phyloP scores from a whole-genome alignment of 2,888 invertebrate species.

The Horisme vitalbata region DNA sequence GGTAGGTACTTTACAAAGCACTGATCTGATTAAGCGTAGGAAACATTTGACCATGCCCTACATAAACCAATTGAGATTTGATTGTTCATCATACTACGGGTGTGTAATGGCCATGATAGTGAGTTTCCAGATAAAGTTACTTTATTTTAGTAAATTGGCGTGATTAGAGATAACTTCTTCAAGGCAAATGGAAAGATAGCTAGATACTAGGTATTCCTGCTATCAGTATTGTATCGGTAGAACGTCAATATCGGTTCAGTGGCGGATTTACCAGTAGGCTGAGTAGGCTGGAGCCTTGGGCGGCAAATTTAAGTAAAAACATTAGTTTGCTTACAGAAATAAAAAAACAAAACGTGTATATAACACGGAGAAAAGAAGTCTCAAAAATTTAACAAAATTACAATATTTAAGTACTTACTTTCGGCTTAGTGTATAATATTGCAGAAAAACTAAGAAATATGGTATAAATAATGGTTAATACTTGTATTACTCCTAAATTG shows the following conservation, averaged over 20 bases:
- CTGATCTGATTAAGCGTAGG: conserved; percentile 1
- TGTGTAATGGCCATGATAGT: conserved; percentile 39
- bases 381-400: too few relatives aligned
- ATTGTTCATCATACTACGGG: conserved; percentile 37
- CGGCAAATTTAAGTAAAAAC: too few relatives aligned
- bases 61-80: conserved; percentile 40
- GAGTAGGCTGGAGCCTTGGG: too few relatives aligned
- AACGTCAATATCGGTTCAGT: neutral
- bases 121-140: conserved; percentile 42
- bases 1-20: neutral
- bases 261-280: too few relatives aligned
- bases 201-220: conserved; percentile 16
- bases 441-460: too few relatives aligned
- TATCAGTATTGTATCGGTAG: conserved; percentile 1
- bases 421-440: too few relatives aligned
- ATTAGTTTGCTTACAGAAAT: too few relatives aligned
- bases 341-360: too few relatives aligned
- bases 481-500: too few relatives aligned
- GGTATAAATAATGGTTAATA: too few relatives aligned
- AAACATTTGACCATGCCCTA: conserved; percentile 62
- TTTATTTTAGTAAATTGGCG: conserved; percentile 41
- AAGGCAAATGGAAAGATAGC: conserved; percentile 32
- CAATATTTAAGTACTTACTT: too few relatives aligned
- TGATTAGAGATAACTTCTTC: conserved; percentile 39
- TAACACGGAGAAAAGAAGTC: too few relatives aligned